These are phyloP conservation scores for Diploptera punctata DNA, from an alignment of 2,888 invertebrate species.

Conservation along the genomic window DNA sequence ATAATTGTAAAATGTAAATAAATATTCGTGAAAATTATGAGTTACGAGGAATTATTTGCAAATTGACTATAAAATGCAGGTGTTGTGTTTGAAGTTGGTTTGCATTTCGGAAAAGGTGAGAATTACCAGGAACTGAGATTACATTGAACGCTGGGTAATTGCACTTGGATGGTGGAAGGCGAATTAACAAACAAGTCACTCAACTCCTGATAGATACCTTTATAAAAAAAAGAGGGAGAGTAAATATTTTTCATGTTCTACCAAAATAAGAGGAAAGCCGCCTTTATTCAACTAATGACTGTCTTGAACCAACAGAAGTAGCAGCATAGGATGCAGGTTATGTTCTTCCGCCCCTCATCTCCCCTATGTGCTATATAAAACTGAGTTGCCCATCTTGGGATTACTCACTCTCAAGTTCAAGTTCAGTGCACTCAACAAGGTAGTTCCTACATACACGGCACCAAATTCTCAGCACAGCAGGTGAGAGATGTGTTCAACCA, in stretches of 20 bases:
- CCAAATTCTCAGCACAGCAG: not conserved
- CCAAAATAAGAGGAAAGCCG: not conserved
- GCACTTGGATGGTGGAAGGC: no score
- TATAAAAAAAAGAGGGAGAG: no score
- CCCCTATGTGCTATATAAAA: constrained; percentile 27
- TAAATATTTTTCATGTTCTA: not conserved
- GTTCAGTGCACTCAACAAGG: constrained; percentile 30
- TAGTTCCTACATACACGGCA: not conserved
- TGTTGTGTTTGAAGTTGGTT: no score
- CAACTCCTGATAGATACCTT: not conserved
- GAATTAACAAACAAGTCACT: no score
- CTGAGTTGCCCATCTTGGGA: constrained; percentile 2
- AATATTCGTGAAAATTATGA: no score
- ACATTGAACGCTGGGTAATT: no score
- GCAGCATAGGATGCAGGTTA: not conserved
- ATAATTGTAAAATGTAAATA: no score
- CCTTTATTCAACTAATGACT: not conserved
- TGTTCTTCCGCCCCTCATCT: not conserved
- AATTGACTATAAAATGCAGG: no score
- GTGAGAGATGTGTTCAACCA: not conserved
- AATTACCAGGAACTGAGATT: no score
- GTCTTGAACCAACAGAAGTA: not conserved
- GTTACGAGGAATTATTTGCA: no score
- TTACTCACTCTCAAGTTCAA: constrained; percentile 31
- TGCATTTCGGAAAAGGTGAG: no score